Conservation (phyloP, 2,888 invertebrate species). For the Nymphalis urticae region DNA sequence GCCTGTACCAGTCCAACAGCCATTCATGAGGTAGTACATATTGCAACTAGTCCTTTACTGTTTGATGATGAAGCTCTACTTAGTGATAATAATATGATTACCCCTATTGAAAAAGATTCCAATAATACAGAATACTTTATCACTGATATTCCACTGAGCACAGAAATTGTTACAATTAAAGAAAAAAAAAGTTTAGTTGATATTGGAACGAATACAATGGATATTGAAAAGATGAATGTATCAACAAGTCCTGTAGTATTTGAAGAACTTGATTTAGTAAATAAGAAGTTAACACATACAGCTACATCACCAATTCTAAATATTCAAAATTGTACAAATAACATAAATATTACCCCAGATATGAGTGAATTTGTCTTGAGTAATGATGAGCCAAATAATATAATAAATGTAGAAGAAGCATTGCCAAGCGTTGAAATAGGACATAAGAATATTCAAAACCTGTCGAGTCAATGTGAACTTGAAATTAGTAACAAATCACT, state of each 20-base stretch:
- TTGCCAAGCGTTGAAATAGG: constrained; percentile 2
- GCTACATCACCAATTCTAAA: constrained; percentile 2
- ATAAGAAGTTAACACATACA: constrained; percentile 3
- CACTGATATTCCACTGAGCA: constrained; percentile 46
- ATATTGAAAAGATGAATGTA: constrained; percentile 17
- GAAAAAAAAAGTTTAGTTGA: constrained; percentile 38
- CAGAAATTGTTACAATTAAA: constrained; percentile 43
- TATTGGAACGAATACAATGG: constrained; percentile 42
- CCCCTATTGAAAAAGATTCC: background rate
- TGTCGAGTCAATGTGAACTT: constrained; percentile 36
- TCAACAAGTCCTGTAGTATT: constrained; percentile 37
- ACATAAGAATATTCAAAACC: constrained; percentile 26
- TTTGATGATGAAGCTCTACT: constrained; percentile 35
- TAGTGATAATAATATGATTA: constrained; percentile 15
- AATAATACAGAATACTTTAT: constrained; percentile 28
- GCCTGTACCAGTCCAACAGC: constrained; percentile 41
- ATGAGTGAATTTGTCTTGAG: too few species aligned
- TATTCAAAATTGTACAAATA: background rate
- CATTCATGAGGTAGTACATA: constrained; percentile 25
- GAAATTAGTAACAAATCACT: constrained; percentile 36
- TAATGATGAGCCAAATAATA: background rate
- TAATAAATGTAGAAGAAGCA: constrained; percentile 3
- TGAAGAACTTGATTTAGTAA: constrained; percentile 1
- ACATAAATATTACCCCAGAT: background rate
- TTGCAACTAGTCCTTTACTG: constrained; percentile 42